phyloP scores from a whole-genome alignment of 1,140 invertebrate genomes.

The Planococcus citri region DNA sequence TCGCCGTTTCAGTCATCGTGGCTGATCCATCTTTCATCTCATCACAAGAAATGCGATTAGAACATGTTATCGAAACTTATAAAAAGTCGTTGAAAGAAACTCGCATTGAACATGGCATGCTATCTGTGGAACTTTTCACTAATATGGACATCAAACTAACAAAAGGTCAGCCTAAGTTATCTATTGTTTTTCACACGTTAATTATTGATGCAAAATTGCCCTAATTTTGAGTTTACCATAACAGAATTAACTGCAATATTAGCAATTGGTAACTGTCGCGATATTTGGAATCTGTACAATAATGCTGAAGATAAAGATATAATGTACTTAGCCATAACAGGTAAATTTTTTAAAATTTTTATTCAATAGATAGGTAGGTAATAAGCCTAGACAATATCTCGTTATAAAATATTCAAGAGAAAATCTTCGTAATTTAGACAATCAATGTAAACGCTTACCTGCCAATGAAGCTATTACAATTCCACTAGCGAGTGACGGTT shows the following conservation, averaged over 20 bases:
- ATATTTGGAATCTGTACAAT: conserved; percentile 11
- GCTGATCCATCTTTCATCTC: neutral
- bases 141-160: neutral
- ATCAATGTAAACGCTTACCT: conserved; percentile 58
- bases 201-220: too few species aligned
- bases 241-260: neutral
- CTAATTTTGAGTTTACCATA: too few species aligned
- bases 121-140: neutral
- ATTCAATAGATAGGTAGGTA: too few species aligned
- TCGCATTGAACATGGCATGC: neutral
- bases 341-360: too few species aligned
- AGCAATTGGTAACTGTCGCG: neutral
- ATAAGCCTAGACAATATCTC: too few species aligned
- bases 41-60: neutral
- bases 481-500: conserved; percentile 45
- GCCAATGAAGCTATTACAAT: conserved; percentile 49
- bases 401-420: too few species aligned
- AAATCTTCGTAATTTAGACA: too few species aligned
- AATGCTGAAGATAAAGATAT: conserved; percentile 11
- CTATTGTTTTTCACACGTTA: too few species aligned
- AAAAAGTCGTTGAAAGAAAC: neutral
- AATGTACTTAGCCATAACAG: conserved; percentile 3
- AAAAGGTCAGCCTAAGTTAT: too few species aligned
- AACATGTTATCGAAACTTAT: neutral
- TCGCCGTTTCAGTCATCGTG: neutral